Evolutionary conservation across 2,113 vertebrate species (phyloP).

Genomic region (Delphinapterus leucas): DNA sequence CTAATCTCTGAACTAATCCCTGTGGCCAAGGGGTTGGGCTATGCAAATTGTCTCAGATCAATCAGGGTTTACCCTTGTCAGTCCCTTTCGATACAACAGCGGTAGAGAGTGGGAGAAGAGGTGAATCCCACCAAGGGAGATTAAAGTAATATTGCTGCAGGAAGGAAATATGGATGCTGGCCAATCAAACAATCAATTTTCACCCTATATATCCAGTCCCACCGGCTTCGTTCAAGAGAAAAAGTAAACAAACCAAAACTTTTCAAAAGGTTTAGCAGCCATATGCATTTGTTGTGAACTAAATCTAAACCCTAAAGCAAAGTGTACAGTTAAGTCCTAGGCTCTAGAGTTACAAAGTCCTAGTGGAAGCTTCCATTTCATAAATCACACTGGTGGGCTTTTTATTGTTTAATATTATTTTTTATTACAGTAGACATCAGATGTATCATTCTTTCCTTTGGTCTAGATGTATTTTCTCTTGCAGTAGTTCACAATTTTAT

Average conservation of each 20-base stretch:
- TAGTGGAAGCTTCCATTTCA: neutral
- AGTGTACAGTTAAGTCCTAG: neutral
- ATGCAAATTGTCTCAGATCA: neutral
- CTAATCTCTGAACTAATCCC: constrained; percentile 16
- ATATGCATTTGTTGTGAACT: constrained; percentile 22
- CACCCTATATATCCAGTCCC: neutral
- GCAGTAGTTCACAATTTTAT: constrained; percentile 29
- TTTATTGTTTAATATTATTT: constrained; percentile 50
- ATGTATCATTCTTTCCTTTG: constrained; percentile 19
- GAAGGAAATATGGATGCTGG: neutral
- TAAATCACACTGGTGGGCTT: constrained; percentile 25
- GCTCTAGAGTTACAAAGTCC: constrained; percentile 2
- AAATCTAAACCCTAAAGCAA: constrained; percentile 14
- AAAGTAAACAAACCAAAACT: neutral
- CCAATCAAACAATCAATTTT: neutral
- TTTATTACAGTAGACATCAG: constrained; percentile 22
- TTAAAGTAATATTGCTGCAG: neutral
- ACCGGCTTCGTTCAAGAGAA: neutral
- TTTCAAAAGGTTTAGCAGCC: neutral
- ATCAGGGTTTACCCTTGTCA: neutral
- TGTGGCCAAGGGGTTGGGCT: neutral
- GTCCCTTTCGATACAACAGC: neutral
- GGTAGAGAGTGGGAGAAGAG: neutral
- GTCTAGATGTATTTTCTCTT: neutral
- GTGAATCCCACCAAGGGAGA: neutral